These are phyloP conservation scores for Triops cancriformis DNA, from an alignment of 1,140 invertebrate species.

Conservation along the genomic window DNA sequence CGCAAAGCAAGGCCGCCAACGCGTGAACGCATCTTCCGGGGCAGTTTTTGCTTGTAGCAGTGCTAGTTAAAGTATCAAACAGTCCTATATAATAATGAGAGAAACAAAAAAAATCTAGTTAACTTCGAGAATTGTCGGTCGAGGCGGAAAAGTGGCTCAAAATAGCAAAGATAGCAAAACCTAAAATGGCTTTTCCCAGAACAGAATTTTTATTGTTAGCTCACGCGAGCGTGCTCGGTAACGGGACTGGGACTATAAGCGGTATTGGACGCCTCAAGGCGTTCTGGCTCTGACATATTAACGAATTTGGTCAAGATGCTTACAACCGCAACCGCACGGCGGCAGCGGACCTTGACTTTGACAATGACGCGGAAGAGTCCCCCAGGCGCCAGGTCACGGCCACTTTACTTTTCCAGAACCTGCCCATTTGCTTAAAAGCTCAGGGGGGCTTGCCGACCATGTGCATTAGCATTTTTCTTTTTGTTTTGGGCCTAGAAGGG, in stretches of 20 bases:
- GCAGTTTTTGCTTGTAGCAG: constrained; percentile 69
- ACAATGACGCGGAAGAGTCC: not conserved
- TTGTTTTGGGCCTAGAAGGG: not conserved
- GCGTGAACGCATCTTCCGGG: constrained; percentile 76
- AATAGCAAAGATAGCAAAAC: too few species aligned
- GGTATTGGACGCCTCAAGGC: not conserved
- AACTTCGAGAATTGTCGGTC: not conserved
- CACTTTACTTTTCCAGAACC: not conserved
- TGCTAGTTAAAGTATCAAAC: constrained; percentile 69
- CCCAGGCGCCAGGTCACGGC: not conserved
- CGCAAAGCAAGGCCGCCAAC: constrained; percentile 69
- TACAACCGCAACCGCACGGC: not conserved
- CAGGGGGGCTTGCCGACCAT: not conserved
- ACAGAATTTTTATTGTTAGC: constrained; percentile 18
- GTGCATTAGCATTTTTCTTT: not conserved
- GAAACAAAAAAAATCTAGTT: not conserved
- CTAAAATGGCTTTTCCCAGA: too few species aligned
- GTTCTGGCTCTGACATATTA: not conserved
- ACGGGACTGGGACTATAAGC: constrained; percentile 19
- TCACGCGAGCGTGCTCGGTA: constrained; percentile 27
- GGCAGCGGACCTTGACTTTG: not conserved
- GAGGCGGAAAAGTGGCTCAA: too few species aligned
- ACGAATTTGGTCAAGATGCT: not conserved
- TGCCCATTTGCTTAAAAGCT: not conserved
- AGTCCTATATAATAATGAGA: constrained; percentile 49